A percentile compares a stretch with the other conserved stretches of the same genome.
Evolutionary conservation across 2,797 vertebrate genomes (phyloP).

Genomic region (Linurgus olivaceus): DNA sequence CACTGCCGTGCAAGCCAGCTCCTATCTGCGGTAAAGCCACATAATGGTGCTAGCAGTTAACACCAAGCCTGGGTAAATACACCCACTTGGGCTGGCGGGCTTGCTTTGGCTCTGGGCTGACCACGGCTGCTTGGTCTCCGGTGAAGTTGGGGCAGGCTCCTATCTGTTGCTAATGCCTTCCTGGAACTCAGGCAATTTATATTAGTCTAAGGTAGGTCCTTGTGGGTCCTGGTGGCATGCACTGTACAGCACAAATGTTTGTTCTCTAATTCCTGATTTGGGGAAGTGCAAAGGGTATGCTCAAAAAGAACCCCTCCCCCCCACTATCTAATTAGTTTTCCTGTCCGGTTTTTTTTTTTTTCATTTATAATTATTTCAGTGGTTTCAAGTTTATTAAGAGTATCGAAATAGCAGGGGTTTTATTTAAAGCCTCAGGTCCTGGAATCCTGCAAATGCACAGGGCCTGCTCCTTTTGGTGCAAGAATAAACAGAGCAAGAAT

Average conservation of each 20-base stretch:
- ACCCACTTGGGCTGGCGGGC: not conserved
- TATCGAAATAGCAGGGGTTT: not conserved
- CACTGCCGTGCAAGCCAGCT: not conserved
- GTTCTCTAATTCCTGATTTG: not conserved
- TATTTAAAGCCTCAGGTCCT: not conserved
- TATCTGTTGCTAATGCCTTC: constrained; percentile 23
- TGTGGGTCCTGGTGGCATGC: not conserved
- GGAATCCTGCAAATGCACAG: not conserved
- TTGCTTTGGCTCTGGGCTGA: not conserved
- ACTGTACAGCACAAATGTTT: not conserved
- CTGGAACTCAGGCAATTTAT: not conserved
- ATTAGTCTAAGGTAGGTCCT: constrained; percentile 2
- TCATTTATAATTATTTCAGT: not conserved
- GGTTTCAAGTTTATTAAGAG: not conserved
- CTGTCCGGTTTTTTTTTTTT: not conserved
- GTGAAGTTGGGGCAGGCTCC: not conserved
- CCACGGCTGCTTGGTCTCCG: not conserved
- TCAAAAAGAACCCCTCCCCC: not conserved
- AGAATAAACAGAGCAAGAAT: not conserved
- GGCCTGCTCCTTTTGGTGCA: not conserved
- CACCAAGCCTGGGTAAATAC: constrained; percentile 23
- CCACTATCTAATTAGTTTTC: not conserved
- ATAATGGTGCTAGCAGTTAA: not conserved
- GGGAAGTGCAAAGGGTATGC: not conserved
- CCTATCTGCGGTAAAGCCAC: not conserved